These are phyloP conservation scores for Odontocerum albicorne DNA, from an alignment of 2,888 invertebrate genomes.

Conservation along the genomic window DNA sequence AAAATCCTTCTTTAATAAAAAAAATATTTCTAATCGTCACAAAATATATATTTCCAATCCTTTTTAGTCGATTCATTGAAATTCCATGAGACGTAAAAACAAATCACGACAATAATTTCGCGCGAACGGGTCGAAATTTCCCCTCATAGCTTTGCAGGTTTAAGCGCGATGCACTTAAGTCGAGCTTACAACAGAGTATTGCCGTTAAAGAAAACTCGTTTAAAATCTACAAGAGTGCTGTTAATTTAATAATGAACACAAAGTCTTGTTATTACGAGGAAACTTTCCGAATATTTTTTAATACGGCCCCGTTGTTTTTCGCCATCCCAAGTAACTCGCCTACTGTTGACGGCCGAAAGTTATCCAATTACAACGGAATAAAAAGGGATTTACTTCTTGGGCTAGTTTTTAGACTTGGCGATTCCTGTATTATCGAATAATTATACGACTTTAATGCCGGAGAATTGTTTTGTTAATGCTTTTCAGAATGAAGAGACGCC, in stretches of 20 bases:
- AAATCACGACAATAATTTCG: too few species aligned
- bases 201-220: slow-evolving; percentile 27
- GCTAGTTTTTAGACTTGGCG: slow-evolving; percentile 22
- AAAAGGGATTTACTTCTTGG: slow-evolving; percentile 30
- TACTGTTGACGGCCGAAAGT: slow-evolving; percentile 31
- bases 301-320: slow-evolving; percentile 27
- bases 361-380: slow-evolving; percentile 35
- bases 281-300: slow-evolving; percentile 34
- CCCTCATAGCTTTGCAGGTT: not conserved
- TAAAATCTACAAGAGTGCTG: slow-evolving; percentile 28
- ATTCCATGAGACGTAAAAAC: too few species aligned
- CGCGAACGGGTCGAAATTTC: too few species aligned
- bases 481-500: slow-evolving; percentile 12
- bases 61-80: too few species aligned
- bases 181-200: slow-evolving; percentile 4
- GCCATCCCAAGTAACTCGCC: slow-evolving; percentile 3
- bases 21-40: too few species aligned
- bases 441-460: slow-evolving; percentile 22
- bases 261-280: slow-evolving; percentile 31
- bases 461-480: slow-evolving; percentile 23
- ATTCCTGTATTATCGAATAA: slow-evolving; percentile 28
- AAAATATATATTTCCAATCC: too few species aligned
- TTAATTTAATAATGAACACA: slow-evolving; percentile 36
- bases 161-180: slow-evolving; percentile 3
- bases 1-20: too few species aligned